These are phyloP conservation scores for Acanthiza pusilla DNA, from an alignment of 2,797 vertebrate genomes.

Conservation along the genomic window DNA sequence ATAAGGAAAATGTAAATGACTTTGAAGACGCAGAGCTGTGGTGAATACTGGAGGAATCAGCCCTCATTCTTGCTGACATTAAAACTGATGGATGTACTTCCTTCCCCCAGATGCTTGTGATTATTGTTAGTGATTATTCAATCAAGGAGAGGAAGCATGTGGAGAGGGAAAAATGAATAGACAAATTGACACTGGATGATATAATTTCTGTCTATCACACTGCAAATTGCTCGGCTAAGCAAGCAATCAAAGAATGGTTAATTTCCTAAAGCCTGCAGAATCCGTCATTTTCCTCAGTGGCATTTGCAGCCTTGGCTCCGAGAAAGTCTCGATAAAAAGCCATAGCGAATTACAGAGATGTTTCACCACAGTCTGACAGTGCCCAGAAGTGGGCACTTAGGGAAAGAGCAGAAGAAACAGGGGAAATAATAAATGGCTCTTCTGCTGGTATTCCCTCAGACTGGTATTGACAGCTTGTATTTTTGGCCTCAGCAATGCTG, in stretches of 20 bases:
- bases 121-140: slow-evolving; percentile 59
- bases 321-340: background rate
- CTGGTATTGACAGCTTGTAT: background rate
- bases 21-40: background rate
- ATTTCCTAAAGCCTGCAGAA: slow-evolving; percentile 43
- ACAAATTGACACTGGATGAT: slow-evolving; percentile 33
- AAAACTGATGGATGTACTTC: slow-evolving; percentile 48
- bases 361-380: background rate
- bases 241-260: slow-evolving; percentile 52
- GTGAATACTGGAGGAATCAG: slow-evolving; percentile 1
- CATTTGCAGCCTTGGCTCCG: background rate
- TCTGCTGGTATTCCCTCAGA: background rate
- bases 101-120: slow-evolving; percentile 56
- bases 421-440: background rate
- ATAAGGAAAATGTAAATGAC: background rate
- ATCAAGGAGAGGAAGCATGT: slow-evolving; percentile 43
- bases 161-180: slow-evolving; percentile 47
- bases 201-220: slow-evolving; percentile 44
- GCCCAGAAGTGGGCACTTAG: background rate
- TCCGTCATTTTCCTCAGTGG: background rate
- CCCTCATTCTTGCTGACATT: slow-evolving; percentile 42
- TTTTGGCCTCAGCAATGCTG: background rate
- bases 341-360: background rate
- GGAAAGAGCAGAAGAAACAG: background rate
- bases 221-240: slow-evolving; percentile 48